Evolutionary conservation across 1,140 invertebrate species (phyloP), one percentile per base, ranked within the genome.

Genomic region (Diorhabda sublineata): DNA sequence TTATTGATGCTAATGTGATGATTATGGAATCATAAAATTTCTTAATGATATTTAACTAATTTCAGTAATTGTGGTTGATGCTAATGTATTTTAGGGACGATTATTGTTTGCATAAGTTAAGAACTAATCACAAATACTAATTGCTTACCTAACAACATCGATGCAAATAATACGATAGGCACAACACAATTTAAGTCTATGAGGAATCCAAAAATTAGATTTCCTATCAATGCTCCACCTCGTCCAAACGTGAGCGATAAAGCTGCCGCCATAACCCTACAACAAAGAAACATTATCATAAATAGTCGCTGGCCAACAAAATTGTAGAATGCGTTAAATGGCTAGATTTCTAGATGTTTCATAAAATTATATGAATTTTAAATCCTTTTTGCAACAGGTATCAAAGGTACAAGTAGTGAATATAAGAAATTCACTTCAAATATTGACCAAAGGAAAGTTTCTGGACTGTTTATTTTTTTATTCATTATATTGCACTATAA

Each of bases 241-340:
- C 90, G 82, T 69, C 90, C 90, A 79, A 89, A 88, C 4, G 89
- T 91, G 44, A 91, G 80, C 8, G 90, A 90, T 42, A 91, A 80
- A 52, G 89, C 89, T 3, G 90, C 89, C 45, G 90, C 90, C 89
- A 92, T 91, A 76, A 91, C 89, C 82, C 90, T 90, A 78, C 69
- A 77, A 73, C 73, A 73, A 26, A 1, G 26, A 26, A 26, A 26
- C 26, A 26, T 26, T 26, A 26, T 26, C 26, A 26, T 26, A 26
- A 26, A 26, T 26, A 26, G 26, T 26, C 26, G 26, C 26, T 26
- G 1, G 26, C 26, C 26, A 26, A 26, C 26, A 26, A 26, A 26
- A 26, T 26, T 26, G 26, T 26, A 26, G 26, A 26, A 26, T 26
- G 26, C 0, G 26, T 26, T 26, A 26, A 26, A 26, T 26, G 26